Evolutionary conservation across 2,113 vertebrate species (phyloP).

Genomic region (Phylloscopus trochilus): DNA sequence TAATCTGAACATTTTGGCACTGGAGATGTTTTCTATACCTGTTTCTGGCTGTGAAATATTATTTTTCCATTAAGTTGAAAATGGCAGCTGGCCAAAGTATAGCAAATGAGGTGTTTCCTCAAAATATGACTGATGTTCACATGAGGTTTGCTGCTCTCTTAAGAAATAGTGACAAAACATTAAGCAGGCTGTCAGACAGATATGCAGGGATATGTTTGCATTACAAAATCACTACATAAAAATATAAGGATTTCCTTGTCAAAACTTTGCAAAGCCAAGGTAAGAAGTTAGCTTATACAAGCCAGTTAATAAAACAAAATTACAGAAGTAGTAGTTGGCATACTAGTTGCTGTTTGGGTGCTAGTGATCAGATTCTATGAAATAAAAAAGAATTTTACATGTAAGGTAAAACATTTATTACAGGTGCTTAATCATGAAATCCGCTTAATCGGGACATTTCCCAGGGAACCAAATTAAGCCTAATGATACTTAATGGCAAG

Average conservation of each 20-base stretch:
- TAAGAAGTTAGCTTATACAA: neutral
- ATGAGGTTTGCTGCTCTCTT: neutral
- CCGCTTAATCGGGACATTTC: slow-evolving; percentile 66
- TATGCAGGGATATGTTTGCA: neutral
- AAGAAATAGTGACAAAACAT: slow-evolving; percentile 20
- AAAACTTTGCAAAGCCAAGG: neutral
- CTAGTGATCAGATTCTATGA: neutral
- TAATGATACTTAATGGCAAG: slow-evolving; percentile 69
- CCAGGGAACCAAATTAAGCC: slow-evolving; percentile 73
- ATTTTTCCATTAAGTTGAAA: neutral
- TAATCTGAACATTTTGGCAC: neutral
- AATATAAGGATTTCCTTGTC: neutral
- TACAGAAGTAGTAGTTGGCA: neutral
- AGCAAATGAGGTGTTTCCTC: neutral
- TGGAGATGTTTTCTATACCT: neutral
- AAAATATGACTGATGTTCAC: neutral
- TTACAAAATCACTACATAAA: neutral
- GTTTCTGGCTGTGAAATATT: neutral
- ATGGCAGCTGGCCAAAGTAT: neutral
- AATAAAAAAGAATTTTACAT: slow-evolving; percentile 51
- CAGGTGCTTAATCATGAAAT: slow-evolving; percentile 65
- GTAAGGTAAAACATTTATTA: slow-evolving; percentile 67
- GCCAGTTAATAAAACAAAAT: slow-evolving; percentile 16
- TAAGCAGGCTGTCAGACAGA: neutral
- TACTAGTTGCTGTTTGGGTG: neutral